Base-by-base conservation (phyloP, 2,113 vertebrate species). In the Tiliqua scincoides region DNA sequence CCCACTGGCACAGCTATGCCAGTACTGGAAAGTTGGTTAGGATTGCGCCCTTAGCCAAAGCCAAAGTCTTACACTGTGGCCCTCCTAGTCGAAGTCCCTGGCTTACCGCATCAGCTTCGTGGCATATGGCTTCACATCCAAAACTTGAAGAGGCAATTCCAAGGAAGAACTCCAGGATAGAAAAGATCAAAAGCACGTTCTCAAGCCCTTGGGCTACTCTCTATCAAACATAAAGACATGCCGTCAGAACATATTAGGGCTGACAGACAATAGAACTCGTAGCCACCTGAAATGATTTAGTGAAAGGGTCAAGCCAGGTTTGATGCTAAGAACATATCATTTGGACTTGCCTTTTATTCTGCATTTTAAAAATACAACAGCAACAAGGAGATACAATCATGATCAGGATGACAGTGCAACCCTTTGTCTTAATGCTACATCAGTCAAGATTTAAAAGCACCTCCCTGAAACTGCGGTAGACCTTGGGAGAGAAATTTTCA, bases 111-210 rank as follows among this genome's bases (percentile, higher is more conserved):
- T 94, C 92, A 73, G 91, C 68, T 89, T 63, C 86, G 48, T 90
- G 85, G 20, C 89, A 89, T 0, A 92, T 88, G 70, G 92, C 92
- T 52, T 93, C 87, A 87, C 90, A 95, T 88, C 88, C 91, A 77
- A 94, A 95, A 17, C 87, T 84, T 1, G 92, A 90, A 0, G 94
- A 92, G 82, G 90, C 89, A 43, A 94, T 87, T 0, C 92, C 94
- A 0, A 91, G 92, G 89, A 92, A 94, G 89, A 95, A 91, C 78
- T 95, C 93, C 85, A 95, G 93, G 84, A 95, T 20, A 63, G 93
- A 91, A 86, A 95, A 95, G 91, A 93, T 93, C 87, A 95, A 93
- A 54, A 95, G 83, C 43, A 94, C 92, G 8, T 92, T 89, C 68
- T 91, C 94, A 84, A 95, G 92, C 21, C 94, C 93, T 0, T 94